phyloP scores from a whole-genome alignment of 2,113 vertebrate genomes.

The Sceloporus undulatus region DNA sequence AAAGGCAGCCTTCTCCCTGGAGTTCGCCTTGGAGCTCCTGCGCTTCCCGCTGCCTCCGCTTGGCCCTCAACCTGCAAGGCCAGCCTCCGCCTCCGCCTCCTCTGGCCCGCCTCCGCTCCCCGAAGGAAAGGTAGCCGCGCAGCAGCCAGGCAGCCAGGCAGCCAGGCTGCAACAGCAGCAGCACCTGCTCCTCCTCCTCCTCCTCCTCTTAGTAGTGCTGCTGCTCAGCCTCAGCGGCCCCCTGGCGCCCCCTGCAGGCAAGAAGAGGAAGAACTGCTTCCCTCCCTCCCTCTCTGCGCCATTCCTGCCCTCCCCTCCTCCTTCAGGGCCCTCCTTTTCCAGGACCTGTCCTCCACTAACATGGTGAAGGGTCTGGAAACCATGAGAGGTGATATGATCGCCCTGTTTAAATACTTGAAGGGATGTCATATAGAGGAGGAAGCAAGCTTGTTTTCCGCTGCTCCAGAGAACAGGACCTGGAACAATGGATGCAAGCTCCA shows the following conservation, averaged over 20 bases:
- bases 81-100: constrained; percentile 7
- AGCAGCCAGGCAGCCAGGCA: constrained; percentile 11
- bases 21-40: not conserved
- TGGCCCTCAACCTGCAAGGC: constrained; percentile 45
- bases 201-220: not conserved
- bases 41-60: not conserved
- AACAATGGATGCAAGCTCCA: too few species aligned
- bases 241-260: constrained; percentile 36
- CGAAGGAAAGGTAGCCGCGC: constrained; percentile 39
- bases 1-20: not conserved
- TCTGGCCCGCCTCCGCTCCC: constrained; percentile 11
- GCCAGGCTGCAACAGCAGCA: not conserved
- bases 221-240: constrained; percentile 36
- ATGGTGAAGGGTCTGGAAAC: too few species aligned
- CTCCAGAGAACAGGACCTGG: too few species aligned
- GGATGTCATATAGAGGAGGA: too few species aligned
- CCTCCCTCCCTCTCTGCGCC: too few species aligned
- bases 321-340: too few species aligned
- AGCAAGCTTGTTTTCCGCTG: too few species aligned
- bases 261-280: not conserved
- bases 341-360: too few species aligned
- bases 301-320: not conserved
- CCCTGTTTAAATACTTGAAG: too few species aligned
- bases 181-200: constrained; percentile 8
- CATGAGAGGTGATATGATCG: too few species aligned